phyloP scores from a whole-genome alignment of 2,113 vertebrate species.

The Urocitellus parryii region DNA sequence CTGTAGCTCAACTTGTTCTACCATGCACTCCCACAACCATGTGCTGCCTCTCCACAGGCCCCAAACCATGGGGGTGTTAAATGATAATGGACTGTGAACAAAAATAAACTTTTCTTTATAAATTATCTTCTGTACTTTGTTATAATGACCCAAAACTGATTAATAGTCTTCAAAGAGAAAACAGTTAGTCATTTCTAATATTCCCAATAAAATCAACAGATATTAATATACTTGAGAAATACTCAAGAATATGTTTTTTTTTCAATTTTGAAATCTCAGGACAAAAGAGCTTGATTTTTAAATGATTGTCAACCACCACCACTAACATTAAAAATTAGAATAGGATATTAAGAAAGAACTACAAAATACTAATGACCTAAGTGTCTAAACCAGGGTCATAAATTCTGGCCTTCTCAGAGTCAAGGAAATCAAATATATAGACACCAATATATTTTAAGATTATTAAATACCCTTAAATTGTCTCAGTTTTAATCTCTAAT shows the following conservation, averaged over 20 bases:
- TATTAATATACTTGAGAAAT: not conserved
- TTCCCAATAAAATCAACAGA: not conserved
- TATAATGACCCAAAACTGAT: not conserved
- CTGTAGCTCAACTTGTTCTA: no score
- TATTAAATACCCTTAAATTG: constrained; percentile 31
- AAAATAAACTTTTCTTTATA: not conserved
- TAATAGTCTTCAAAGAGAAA: constrained; percentile 26
- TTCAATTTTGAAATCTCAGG: not conserved
- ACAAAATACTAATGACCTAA: constrained; percentile 15
- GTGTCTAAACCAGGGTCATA: not conserved
- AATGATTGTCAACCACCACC: not conserved
- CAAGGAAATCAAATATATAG: not conserved
- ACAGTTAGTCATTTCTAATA: not conserved
- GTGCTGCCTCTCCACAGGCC: not conserved
- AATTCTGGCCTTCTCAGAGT: constrained; percentile 43
- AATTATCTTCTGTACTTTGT: no score
- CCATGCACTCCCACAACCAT: not conserved
- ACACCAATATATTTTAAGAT: constrained; percentile 25
- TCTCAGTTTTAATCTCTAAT: constrained; percentile 55
- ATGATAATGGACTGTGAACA: not conserved
- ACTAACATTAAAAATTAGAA: not conserved
- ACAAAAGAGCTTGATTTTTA: constrained; percentile 11
- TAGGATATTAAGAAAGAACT: not conserved
- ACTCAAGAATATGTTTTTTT: not conserved
- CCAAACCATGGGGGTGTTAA: no score